Conservation (phyloP, 1,140 invertebrate species). For the Apolygus lucorum region DNA sequence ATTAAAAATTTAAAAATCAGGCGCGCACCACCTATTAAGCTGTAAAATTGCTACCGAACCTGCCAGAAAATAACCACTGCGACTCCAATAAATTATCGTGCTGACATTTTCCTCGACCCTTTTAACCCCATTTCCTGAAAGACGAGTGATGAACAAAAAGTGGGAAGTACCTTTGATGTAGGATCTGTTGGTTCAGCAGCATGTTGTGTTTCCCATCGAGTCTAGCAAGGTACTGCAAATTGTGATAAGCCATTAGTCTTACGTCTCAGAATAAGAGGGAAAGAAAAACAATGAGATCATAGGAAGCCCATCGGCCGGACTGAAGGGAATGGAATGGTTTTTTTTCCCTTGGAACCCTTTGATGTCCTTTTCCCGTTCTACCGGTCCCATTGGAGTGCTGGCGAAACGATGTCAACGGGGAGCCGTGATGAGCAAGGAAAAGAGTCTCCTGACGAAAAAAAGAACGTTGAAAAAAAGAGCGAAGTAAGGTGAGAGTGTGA, state of each 20-base stretch:
- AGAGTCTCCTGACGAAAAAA: not conserved
- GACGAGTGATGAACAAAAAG: too few species aligned
- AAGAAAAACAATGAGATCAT: not conserved
- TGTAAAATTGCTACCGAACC: too few species aligned
- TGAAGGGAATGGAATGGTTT: not conserved
- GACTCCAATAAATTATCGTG: too few species aligned
- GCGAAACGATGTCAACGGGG: not conserved
- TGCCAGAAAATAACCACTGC: too few species aligned
- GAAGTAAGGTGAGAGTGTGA: not conserved
- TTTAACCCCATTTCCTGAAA: too few species aligned
- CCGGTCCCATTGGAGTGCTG: not conserved
- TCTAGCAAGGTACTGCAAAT: not conserved
- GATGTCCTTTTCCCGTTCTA: too few species aligned
- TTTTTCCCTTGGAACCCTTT: not conserved
- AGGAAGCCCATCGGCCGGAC: not conserved
- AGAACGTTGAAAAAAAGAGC: not conserved
- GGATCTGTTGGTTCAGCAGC: too few species aligned
- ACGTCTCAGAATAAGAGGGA: not conserved
- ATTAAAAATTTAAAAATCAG: too few species aligned
- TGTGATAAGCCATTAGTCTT: not conserved
- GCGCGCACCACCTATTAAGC: too few species aligned
- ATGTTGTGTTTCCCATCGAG: too few species aligned
- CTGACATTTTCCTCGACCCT: too few species aligned
- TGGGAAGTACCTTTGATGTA: too few species aligned
- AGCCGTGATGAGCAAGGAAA: not conserved